A percentile compares a stretch with the other conserved stretches of the same genome.
phyloP scores from a whole-genome alignment of 2,797 vertebrate genomes.

The Austrolebias charrua region DNA sequence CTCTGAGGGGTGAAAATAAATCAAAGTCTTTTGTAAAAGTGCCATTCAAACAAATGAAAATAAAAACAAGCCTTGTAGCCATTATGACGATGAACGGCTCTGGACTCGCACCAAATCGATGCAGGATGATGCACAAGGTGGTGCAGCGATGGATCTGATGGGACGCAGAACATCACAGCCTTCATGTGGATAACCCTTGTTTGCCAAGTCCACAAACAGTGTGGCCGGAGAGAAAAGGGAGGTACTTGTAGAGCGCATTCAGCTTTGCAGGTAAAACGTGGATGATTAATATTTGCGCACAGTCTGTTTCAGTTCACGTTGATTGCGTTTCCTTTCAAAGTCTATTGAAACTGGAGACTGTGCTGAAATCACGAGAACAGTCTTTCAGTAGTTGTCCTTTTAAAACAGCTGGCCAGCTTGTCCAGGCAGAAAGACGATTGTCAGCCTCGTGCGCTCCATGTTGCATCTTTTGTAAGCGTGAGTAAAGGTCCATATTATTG shows the following conservation, averaged over 20 bases:
- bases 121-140: conserved; percentile 5
- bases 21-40: conserved; percentile 26
- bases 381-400: conserved; percentile 1
- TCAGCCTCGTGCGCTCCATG: not conserved
- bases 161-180: conserved; percentile 6
- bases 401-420: conserved; percentile 8
- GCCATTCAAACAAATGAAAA: conserved; percentile 34
- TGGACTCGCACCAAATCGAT: not conserved
- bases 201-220: conserved; percentile 14
- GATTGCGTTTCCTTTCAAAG: conserved; percentile 25
- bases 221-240: conserved; percentile 3
- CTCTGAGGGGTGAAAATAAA: conserved; percentile 22
- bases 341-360: conserved; percentile 10
- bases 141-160: conserved; percentile 2
- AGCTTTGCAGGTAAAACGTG: conserved; percentile 10
- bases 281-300: conserved; percentile 15
- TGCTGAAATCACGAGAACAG: conserved; percentile 4
- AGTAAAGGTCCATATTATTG: not conserved
- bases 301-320: not conserved
- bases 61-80: not conserved
- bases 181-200: conserved; percentile 19
- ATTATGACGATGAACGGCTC: conserved; percentile 1
- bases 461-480: not conserved
- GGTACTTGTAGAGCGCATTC: conserved; percentile 23
- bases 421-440: too few relatives aligned